phyloP scores from a whole-genome alignment of 2,888 invertebrate genomes.

The Erebia epiphron region DNA sequence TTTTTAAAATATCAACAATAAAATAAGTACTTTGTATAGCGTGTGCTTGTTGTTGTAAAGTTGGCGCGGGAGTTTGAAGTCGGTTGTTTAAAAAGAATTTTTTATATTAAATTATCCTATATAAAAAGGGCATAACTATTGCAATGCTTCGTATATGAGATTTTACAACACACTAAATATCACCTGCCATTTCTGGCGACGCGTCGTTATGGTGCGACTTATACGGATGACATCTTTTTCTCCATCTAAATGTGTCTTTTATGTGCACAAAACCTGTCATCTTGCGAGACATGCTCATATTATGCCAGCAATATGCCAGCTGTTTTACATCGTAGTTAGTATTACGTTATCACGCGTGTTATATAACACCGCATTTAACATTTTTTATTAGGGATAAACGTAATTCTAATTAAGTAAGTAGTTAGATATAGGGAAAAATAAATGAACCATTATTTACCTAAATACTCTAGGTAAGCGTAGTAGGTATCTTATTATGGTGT shows the following conservation, averaged over 20 bases:
- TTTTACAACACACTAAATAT: constrained; percentile 7
- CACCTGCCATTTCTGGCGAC: neutral
- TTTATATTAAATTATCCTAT: too few relatives aligned
- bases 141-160: neutral
- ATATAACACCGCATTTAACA: neutral
- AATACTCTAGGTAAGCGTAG: too few relatives aligned
- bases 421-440: too few relatives aligned
- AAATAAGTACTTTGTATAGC: too few relatives aligned
- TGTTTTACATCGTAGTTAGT: neutral
- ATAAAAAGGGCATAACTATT: constrained; percentile 4
- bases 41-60: too few relatives aligned
- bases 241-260: constrained; percentile 1
- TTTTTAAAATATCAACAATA: too few relatives aligned
- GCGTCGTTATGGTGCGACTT: constrained; percentile 10
- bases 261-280: constrained; percentile 4
- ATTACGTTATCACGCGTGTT: neutral
- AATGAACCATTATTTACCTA: too few relatives aligned
- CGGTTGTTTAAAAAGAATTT: too few relatives aligned
- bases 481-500: too few relatives aligned
- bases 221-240: constrained; percentile 11
- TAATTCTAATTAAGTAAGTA: neutral
- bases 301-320: neutral
- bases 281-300: neutral
- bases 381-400: neutral
- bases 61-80: too few relatives aligned